Evolutionary conservation across 2,113 vertebrate genomes (phyloP), one percentile per base, ranked within the genome.

Genomic region (Toxotes chatareus): DNA sequence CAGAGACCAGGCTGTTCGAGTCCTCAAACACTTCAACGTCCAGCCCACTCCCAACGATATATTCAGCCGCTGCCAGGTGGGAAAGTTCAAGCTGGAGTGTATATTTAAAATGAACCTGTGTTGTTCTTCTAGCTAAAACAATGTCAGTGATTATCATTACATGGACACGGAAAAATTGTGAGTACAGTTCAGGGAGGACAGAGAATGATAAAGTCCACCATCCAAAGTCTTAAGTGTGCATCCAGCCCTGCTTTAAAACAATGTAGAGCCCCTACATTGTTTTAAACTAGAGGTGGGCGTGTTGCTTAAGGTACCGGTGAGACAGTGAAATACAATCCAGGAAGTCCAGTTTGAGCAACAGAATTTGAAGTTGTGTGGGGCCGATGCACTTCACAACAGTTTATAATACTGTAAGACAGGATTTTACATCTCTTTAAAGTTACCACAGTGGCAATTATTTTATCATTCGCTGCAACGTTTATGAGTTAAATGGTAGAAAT

Each of bases 21-120:
- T 97, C 73, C 94, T 98, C 75, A 92, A 83, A 68, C 96, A 97
- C 89, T 97, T 97, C 94, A 95, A 95, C 0, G 80, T 97, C 63
- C 89, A 66, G 7, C 94, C 95, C 44, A 93, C 94, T 21, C 75
- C 81, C 1, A 34, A 86, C 0, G 96, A 97, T 67, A 90, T 97
- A 81, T 97, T 97, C 95, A 97, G 96, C 90, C 95, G 96, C 86
- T 98, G 97, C 91, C 96, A 97, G 97, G 97, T 98, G 71, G 46
- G 55, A 61, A 38, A 55, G 53, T 56, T 56, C 7, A 51, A 21
- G 47, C 16, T 49, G 47, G 47, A 49, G 19, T 49, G 17, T 16
- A 13, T 51, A 21, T 10, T 10, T n/a, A n/a, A 55, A 55, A 78
- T 66, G 0, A 66, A 66, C n/a, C 36, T 36, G 36, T 36, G 36